Evolutionary conservation across 2,797 vertebrate genomes (phyloP).

Genomic region (Choloepus didactylus): DNA sequence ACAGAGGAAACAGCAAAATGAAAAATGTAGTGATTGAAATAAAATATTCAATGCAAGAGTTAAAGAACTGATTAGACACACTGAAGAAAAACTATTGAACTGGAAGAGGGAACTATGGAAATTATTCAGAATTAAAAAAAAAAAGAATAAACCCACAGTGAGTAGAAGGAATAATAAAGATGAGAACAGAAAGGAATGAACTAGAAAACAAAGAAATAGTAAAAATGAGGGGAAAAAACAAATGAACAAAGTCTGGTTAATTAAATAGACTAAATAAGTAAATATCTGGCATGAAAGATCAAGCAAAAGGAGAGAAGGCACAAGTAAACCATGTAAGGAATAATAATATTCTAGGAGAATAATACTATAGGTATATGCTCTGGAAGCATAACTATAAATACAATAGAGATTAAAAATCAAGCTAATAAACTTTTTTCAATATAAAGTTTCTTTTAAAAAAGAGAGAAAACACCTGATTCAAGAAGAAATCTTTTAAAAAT

Average conservation of each 20-base stretch:
- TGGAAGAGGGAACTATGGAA: background rate
- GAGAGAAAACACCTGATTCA: background rate
- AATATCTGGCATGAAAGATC: background rate
- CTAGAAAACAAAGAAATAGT: background rate
- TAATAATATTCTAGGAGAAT: background rate
- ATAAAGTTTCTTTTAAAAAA: background rate
- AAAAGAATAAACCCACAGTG: conserved; percentile 9
- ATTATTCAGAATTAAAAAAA: background rate
- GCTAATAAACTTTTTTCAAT: background rate
- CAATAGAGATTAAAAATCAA: background rate
- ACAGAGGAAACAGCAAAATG: conserved; percentile 14
- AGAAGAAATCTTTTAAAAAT: background rate
- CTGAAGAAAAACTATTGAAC: background rate
- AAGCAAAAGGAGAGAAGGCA: background rate
- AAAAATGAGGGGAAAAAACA: background rate
- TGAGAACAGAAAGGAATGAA: conserved; percentile 39
- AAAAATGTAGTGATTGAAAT: conserved; percentile 26
- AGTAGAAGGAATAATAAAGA: background rate
- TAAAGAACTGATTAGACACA: conserved; percentile 7
- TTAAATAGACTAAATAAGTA: background rate
- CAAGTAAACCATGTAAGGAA: background rate
- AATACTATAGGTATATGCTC: background rate
- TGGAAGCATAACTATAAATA: background rate
- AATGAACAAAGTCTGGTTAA: background rate
- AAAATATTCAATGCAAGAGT: background rate